Base-by-base conservation (phyloP, 2,113 vertebrate species). In the Chunga burmeisteri region DNA sequence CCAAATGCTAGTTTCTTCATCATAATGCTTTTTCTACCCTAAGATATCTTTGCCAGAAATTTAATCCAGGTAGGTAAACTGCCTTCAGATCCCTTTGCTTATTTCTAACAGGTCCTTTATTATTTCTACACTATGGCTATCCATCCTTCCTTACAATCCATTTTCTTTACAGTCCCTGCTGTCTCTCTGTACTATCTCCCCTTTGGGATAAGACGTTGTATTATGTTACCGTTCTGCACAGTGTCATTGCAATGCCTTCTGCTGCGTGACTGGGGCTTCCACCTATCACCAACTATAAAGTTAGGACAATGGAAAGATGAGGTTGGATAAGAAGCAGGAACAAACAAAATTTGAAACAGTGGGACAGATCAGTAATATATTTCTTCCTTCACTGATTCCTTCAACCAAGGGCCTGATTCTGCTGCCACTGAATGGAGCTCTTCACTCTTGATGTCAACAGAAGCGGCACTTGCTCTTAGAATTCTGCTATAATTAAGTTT, bases 401-500 rank as follows among this genome's bases (percentile, higher is more conserved):
- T 74, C 73, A 80, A 59, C n/a, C 42, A 52, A 58, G 27, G 74
- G 70, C 27, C 71, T 49, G 80, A 93, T 90, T 42, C 78, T 89
- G 34, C 85, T 81, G 34, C 61, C 75, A 70, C 65, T 66, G 63
- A 91, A 89, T 27, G 53, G 34, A 91, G 73, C 55, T 93, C 82
- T 96, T 96, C 86, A 91, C 62, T 94, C 77, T 61, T 7, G 2
- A 36, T 40, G 80, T 82, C 93, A 95, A 78, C 2, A 9, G 49
- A 46, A 95, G 44, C 11, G 20, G 71, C 71, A 80, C 81, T 88
- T 11, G 16, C 65, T 70, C 81, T 85, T 84, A 67, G 19, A 94
- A 62, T 84, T 96, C 83, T 11, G 21, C 65, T 97, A 46, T 96
- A 97, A 97, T 94, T 94, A 96, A 91, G 40, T 93, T 97, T 97